A percentile compares a stretch with the other conserved stretches of the same genome.
Conservation (phyloP, 2,113 vertebrate species). For the Barbus barbus region DNA sequence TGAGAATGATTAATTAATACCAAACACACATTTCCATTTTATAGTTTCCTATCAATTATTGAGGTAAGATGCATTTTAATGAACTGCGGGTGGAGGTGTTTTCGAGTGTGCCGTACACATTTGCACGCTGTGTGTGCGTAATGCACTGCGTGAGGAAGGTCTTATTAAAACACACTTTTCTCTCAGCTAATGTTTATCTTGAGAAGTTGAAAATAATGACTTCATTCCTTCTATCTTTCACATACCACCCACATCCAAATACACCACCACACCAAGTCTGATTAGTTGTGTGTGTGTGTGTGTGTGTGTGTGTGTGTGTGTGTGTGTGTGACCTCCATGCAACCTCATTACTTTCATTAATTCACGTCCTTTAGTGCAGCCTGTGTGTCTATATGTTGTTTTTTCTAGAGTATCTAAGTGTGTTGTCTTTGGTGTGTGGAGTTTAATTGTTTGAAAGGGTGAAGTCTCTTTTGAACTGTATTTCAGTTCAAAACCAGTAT, state of each 20-base stretch:
- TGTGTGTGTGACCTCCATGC: too few species aligned
- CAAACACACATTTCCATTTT: conserved; percentile 58
- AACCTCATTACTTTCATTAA: conserved; percentile 28
- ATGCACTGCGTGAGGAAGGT: conserved; percentile 7
- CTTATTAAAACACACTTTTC: conserved; percentile 25
- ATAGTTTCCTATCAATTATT: conserved; percentile 60
- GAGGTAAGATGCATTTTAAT: conserved; percentile 58
- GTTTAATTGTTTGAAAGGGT: neutral
- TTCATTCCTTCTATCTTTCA: conserved; percentile 23
- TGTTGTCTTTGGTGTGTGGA: neutral
- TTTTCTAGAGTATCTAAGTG: neutral
- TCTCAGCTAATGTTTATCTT: conserved; percentile 40
- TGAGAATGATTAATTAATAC: conserved; percentile 59
- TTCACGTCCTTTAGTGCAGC: neutral
- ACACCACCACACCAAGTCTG: neutral
- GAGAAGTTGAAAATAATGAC: conserved; percentile 29
- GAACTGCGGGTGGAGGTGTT: conserved; percentile 23
- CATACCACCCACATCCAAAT: neutral
- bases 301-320: neutral
- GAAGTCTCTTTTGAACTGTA: neutral
- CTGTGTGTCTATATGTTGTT: neutral
- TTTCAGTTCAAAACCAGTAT: neutral
- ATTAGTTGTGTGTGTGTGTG: conserved; percentile 15
- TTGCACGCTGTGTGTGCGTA: neutral
- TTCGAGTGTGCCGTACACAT: conserved; percentile 4